phyloP scores from a whole-genome alignment of 1,140 invertebrate species.

The Scaptomyza pallida region DNA sequence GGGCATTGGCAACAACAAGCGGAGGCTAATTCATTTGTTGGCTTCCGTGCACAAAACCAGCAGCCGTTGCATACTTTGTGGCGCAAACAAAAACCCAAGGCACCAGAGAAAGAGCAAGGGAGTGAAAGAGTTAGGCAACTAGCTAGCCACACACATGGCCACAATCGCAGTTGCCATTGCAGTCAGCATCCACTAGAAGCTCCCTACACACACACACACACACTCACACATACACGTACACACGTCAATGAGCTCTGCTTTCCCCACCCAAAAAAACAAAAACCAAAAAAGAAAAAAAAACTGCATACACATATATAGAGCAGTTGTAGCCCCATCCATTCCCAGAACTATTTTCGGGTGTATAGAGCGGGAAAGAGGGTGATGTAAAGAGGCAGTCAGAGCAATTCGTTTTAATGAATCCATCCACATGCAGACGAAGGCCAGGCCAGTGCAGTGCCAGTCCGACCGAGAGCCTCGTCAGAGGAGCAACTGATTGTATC shows the following conservation, averaged over 20 bases:
- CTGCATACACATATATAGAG: conserved; percentile 41
- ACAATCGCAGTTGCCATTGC: conserved; percentile 11
- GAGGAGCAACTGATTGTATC: conserved; percentile 79
- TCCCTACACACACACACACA: not conserved
- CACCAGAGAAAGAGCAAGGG: conserved; percentile 26
- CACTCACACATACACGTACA: not conserved
- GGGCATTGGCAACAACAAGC: conserved; percentile 33
- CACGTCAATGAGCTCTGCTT: conserved; percentile 67
- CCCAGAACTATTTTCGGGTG: conserved; percentile 48
- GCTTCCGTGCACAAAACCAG: conserved; percentile 53
- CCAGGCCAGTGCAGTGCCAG: not conserved
- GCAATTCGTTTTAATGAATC: conserved; percentile 83
- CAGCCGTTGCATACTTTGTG: conserved; percentile 54
- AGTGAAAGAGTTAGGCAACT: no score
- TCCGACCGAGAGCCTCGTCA: conserved; percentile 32
- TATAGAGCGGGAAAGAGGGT: conserved; percentile 39
- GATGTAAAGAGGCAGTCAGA: conserved; percentile 45
- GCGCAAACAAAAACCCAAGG: conserved; percentile 53
- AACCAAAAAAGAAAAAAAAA: conserved; percentile 75
- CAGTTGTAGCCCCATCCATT: conserved; percentile 29
- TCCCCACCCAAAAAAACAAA: conserved; percentile 59
- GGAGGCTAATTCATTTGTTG: conserved; percentile 55
- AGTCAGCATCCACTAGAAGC: conserved; percentile 21
- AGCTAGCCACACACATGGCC: conserved; percentile 6
- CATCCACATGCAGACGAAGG: conserved; percentile 56